Base-by-base conservation (phyloP, 2,113 vertebrate species). In the Meleagris gallopavo region DNA sequence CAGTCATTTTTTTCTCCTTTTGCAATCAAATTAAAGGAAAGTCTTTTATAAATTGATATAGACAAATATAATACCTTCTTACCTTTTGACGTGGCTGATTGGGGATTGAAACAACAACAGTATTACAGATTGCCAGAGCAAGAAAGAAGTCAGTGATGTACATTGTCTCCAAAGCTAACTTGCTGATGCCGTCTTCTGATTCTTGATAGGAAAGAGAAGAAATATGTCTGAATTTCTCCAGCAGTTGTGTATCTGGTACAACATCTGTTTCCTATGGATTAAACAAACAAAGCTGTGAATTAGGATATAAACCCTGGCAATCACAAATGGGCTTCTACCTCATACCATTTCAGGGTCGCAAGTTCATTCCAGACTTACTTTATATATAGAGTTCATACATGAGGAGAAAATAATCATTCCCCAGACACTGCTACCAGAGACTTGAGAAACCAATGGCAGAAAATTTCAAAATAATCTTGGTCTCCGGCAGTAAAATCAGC, bases 91-190 rank as follows among this genome's bases (percentile, higher is more conserved):
- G 96, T 22, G 98, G 97, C 54, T 98, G 98, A 82, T 90, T 97
- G 27, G 98, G 97, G 4, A 97, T 98, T 77, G 99, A 99, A 71
- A 99, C 99, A 77, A 99, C 98, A 27, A 99, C 99, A 4, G 98
- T 99, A 93, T 99, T 99, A 87, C 99, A 99, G 84, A 99, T 96
- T 11, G 98, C 98, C 86, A 99, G 94, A 8, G 99, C 99, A 45
- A 99, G 97, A 90, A 99, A 99, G 96, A 99, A 99, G 92, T 99
- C 99, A 1, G 98, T 86, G 72, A 99, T 98, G 77, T 97, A 98
- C 50, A 95, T 90, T 25, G 96, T 93, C 89, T 99, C 99, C 72
- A 92, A 88, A 8, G 94, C 61, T 8, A 77, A 70, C 18, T 50
- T 32, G 46, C 86, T 88, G 74, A 45, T 40, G 62, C 66, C 69